These are phyloP conservation scores for Vanessa cardui DNA, from an alignment of 2,888 invertebrate genomes.

Conservation along the genomic window DNA sequence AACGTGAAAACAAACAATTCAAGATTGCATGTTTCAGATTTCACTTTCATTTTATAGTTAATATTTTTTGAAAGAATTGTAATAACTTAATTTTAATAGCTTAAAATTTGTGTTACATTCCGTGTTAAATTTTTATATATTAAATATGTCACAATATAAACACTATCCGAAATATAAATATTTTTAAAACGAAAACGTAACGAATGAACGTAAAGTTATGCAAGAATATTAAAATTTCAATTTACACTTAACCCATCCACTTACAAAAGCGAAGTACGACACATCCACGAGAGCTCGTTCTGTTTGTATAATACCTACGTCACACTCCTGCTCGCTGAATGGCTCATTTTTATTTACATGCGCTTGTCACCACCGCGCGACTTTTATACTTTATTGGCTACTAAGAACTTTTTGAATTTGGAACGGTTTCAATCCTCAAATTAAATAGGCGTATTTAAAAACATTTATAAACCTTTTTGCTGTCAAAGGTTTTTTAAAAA, in stretches of 20 bases:
- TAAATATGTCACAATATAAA: too few relatives aligned
- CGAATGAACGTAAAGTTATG: not conserved
- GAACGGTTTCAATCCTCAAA: constrained; percentile 33
- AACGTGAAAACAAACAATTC: too few relatives aligned
- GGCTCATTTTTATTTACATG: constrained; percentile 38
- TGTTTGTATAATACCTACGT: constrained; percentile 18
- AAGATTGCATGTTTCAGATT: too few relatives aligned
- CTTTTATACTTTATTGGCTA: constrained; percentile 26
- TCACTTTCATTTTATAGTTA: too few relatives aligned
- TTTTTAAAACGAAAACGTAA: not conserved
- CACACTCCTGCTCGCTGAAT: constrained; percentile 39
- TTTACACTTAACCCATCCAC: constrained; percentile 13
- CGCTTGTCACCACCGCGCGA: constrained; percentile 6
- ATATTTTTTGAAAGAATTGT: too few relatives aligned
- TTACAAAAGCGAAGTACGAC: constrained; percentile 17
- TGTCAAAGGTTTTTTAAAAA: too few relatives aligned
- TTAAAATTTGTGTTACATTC: too few relatives aligned
- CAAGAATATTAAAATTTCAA: constrained; percentile 14
- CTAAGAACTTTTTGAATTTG: constrained; percentile 35
- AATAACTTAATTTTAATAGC: too few relatives aligned
- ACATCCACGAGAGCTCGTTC: constrained; percentile 14
- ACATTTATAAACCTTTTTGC: not conserved
- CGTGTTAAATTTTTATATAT: too few relatives aligned
- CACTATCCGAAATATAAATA: not conserved
- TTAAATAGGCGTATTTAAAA: constrained; percentile 11